Base-by-base conservation (phyloP, 1,140 invertebrate genomes). In the Drosophila kohkoa region DNA sequence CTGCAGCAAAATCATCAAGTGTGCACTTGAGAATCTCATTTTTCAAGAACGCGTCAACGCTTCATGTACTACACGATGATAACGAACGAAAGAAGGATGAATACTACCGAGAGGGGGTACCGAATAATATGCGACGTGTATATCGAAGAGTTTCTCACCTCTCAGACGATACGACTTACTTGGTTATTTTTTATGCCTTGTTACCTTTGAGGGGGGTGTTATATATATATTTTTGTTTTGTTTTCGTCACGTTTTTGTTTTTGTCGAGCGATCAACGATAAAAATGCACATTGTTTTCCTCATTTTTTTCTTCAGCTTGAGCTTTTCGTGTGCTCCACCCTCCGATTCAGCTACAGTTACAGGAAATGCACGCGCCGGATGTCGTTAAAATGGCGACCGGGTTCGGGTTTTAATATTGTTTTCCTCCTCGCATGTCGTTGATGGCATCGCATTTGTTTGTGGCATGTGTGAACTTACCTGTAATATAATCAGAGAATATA, bases 351-450 rank as follows among this genome's bases (percentile, higher is more conserved):
- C 28, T 57, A 45, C 38, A 73, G 46, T 20, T 57, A 45, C 71
- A 82, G 77, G 85, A 89, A 89, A 85, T 89, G 85, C 85, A 89
- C 81, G 81, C 79, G 69, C 72, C 73, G 76, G 67, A 82, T 74
- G 76, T 89, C 77, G 71, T 85, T 76, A 89, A 81, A 83, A 82
- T 87, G 79, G 66, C 69, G 66, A 70, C 69, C 60, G 54, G 10
- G 15, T 74, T 60, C 10, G 32, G 43, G 16, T 57, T 62, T 67
- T 58, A 57, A 73, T 63, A 74, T 48, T 66, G 32, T 63, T 62
- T 66, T 51, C 51, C 55, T 51, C 35, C 55, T 57, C 70, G 64
- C 55, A 64, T 54, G 64, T 13, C 15, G 45, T 32, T 60, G 28
- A 48, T 60, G 45, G 45, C 58, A 48, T 25, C 60, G 71, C 35